Evolutionary conservation across 2,888 invertebrate genomes (phyloP).

Genomic region (Agonopterix subpropinquella): DNA sequence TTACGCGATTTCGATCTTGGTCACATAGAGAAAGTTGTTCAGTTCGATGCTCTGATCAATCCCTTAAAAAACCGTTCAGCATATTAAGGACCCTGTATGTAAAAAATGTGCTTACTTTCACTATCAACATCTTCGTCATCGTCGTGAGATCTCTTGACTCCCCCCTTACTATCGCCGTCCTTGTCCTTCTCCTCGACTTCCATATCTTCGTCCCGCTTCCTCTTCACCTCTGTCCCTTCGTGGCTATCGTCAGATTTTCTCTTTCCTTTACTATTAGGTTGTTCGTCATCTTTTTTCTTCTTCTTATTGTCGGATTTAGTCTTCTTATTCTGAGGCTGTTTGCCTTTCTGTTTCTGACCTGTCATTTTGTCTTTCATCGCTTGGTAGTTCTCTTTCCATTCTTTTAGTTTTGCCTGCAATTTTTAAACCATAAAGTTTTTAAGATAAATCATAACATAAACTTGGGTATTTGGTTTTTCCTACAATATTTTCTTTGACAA

Average conservation of each 20-base stretch:
- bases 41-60: too few species aligned
- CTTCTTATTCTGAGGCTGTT: slow-evolving; percentile 43
- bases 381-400: slow-evolving; percentile 61
- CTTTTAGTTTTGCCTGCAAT: slow-evolving; percentile 47
- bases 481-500: too few species aligned
- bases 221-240: slow-evolving; percentile 40
- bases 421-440: neutral
- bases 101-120: slow-evolving; percentile 20
- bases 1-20: too few species aligned
- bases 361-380: slow-evolving; percentile 62
- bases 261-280: slow-evolving; percentile 35
- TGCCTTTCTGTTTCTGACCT: slow-evolving; percentile 49
- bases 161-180: slow-evolving; percentile 31
- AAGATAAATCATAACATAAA: neutral
- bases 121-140: slow-evolving; percentile 29
- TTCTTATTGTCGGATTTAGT: slow-evolving; percentile 43
- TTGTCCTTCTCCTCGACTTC: slow-evolving; percentile 33
- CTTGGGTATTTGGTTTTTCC: too few species aligned
- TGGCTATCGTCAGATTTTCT: slow-evolving; percentile 35
- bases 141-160: slow-evolving; percentile 46
- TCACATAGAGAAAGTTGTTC: too few species aligned
- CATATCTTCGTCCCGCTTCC: slow-evolving; percentile 43
- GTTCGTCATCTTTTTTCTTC: slow-evolving; percentile 34
- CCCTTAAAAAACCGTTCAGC: too few species aligned
- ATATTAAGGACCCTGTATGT: neutral